Base-by-base conservation (phyloP, 2,113 vertebrate species). In the Neodon shergylaensis region DNA sequence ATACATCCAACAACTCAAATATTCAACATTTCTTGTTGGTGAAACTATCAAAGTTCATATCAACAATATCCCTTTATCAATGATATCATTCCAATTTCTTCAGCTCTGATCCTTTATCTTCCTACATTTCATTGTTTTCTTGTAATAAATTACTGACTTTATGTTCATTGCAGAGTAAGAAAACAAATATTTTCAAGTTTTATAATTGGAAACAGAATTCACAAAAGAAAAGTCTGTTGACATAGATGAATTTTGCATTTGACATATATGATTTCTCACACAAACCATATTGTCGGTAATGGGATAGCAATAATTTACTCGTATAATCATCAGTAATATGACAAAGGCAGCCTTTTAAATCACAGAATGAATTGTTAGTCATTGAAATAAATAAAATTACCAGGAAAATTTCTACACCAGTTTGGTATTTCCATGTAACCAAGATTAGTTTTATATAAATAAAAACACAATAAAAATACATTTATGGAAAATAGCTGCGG, bases 191-290 rank as follows among this genome's bases (percentile, higher is more conserved):
- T 88, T 77, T 77, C 73, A 49, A n/a, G 36, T 28, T 90, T 91
- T 10, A 36, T 83, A 39, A 66, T 95, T 93, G 92, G 73, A 79
- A 91, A 93, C 54, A 94, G 11, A 83, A 90, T 76, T 88, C 74
- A 88, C 31, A 90, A 88, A 42, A 14, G 68, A 90, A 89, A 97
- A 36, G 4, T 77, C 36, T 66, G 21, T 61, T 73, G 28, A 88
- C 21, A 21, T 76, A 86, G 42, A 86, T 78, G 10, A 96, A 72
- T 72, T 88, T 78, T 86, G 17, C 44, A 72, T 84, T 72, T 94
- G 31, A 74, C 16, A 81, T 17, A 44, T 10, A 52, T 87, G 19
- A 74, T 79, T 94, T 95, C 76, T 96, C 73, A 91, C 13, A 28
- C 77, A 87, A 87, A 33, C 92, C 85, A 6, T 47, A 91, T 33